These are phyloP conservation scores for Pelobates cultripes DNA, from an alignment of 2,797 vertebrate genomes.

Conservation along the genomic window DNA sequence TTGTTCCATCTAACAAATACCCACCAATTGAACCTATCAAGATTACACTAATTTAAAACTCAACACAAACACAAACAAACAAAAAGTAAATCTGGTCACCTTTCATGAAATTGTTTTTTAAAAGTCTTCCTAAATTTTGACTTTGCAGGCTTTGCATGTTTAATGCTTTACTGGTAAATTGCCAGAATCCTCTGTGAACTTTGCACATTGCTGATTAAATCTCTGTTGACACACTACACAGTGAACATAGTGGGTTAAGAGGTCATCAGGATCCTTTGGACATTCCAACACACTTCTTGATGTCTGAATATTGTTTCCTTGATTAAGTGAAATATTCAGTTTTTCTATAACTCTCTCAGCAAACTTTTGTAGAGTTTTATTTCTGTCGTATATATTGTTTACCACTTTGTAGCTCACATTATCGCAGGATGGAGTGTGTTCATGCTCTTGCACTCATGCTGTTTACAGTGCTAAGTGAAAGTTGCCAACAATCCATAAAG, in stretches of 20 bases:
- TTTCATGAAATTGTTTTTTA: neutral
- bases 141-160: neutral
- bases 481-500: slow-evolving; percentile 11
- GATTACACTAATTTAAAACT: no score
- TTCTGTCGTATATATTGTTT: neutral
- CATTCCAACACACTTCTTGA: neutral
- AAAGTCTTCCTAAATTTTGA: neutral
- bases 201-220: slow-evolving; percentile 5
- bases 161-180: slow-evolving; percentile 6
- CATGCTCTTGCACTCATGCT: neutral
- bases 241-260: slow-evolving; percentile 7
- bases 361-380: slow-evolving; percentile 8
- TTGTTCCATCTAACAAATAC: no score
- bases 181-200: neutral
- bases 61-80: no score
- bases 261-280: neutral
- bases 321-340: neutral
- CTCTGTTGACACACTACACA: neutral
- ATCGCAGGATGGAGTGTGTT: neutral
- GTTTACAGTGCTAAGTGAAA: slow-evolving; percentile 7
- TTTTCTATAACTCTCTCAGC: neutral
- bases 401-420: no score
- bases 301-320: neutral
- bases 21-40: no score
- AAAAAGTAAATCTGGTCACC: no score